phyloP scores from a whole-genome alignment of 1,140 invertebrate species.

The Heliconius hewitsoni region DNA sequence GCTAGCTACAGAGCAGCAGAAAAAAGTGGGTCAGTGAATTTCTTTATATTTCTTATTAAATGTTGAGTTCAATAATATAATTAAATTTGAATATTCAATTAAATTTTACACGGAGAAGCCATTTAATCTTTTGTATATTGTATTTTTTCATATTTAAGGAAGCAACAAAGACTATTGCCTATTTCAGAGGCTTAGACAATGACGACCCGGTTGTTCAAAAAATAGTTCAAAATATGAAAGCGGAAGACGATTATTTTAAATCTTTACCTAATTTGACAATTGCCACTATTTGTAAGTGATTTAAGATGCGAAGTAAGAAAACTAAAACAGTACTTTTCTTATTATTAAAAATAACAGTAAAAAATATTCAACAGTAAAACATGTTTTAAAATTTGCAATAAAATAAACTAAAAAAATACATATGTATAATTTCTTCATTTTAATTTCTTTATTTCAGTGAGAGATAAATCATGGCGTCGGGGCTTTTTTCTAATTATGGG shows the following conservation, averaged over 20 bases:
- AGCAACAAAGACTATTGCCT: slow-evolving; percentile 30
- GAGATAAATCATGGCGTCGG: slow-evolving; percentile 42
- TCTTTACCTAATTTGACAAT: slow-evolving; percentile 25
- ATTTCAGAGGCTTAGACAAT: slow-evolving; percentile 27
- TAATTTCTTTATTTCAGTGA: slow-evolving; percentile 38
- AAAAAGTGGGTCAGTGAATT: too few species aligned
- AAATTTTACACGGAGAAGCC: too few species aligned
- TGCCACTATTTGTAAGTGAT: slow-evolving; percentile 27
- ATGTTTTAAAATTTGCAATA: too few species aligned
- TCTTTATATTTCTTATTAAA: too few species aligned
- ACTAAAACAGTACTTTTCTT: too few species aligned
- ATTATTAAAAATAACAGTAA: too few species aligned
- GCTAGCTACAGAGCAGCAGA: too few species aligned
- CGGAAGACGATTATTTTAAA: slow-evolving; percentile 33
- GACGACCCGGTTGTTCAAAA: slow-evolving; percentile 32
- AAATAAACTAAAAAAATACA: too few species aligned
- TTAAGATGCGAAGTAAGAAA: not conserved
- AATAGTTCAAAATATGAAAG: slow-evolving; percentile 30
- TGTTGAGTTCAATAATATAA: too few species aligned
- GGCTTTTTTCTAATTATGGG: slow-evolving; percentile 43
- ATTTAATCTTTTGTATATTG: not conserved
- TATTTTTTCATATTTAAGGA: slow-evolving; percentile 22
- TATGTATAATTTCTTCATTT: too few species aligned
- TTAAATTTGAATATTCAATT: too few species aligned
- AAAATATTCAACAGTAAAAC: too few species aligned